phyloP scores from a whole-genome alignment of 2,113 vertebrate genomes.

The Heptranchias perlo region DNA sequence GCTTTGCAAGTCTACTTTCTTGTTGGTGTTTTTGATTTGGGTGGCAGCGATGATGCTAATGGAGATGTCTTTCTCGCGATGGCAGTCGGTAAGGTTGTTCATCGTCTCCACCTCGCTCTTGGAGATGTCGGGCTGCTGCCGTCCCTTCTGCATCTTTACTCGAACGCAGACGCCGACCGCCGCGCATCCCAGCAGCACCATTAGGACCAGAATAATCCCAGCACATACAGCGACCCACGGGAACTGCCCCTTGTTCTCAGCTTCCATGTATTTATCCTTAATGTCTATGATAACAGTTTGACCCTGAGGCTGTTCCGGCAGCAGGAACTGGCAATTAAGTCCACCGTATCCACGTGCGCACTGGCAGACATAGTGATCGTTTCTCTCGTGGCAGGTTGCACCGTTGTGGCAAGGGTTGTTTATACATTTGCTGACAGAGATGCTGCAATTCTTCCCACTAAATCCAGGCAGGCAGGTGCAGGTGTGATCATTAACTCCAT shows the following conservation, averaged over 20 bases:
- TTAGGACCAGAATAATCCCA: constrained; percentile 79
- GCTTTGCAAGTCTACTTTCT: constrained; percentile 85
- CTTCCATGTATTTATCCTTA: constrained; percentile 60
- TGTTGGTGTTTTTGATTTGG: constrained; percentile 95
- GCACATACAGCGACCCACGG: constrained; percentile 89
- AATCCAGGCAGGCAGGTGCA: constrained; percentile 91
- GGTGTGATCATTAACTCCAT: constrained; percentile 73
- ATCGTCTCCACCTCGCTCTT: constrained; percentile 86
- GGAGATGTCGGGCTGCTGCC: constrained; percentile 62
- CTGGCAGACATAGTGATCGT: constrained; percentile 80
- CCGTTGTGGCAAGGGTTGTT: constrained; percentile 93
- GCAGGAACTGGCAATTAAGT: constrained; percentile 89
- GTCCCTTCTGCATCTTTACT: constrained; percentile 74
- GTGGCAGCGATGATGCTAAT: constrained; percentile 75
- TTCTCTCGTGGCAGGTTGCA: constrained; percentile 87
- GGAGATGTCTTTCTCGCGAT: constrained; percentile 80
- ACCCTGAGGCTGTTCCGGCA: constrained; percentile 67
- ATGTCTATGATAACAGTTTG: constrained; percentile 66
- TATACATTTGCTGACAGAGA: constrained; percentile 75
- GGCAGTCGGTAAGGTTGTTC: constrained; percentile 92
- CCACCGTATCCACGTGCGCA: constrained; percentile 83
- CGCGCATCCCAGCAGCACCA: constrained; percentile 79
- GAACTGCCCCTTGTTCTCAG: constrained; percentile 59
- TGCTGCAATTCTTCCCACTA: constrained; percentile 85
- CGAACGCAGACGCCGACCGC: constrained; percentile 76